Evolutionary conservation across 2,888 invertebrate species (phyloP).

Genomic region (Argyresthia goedartella): DNA sequence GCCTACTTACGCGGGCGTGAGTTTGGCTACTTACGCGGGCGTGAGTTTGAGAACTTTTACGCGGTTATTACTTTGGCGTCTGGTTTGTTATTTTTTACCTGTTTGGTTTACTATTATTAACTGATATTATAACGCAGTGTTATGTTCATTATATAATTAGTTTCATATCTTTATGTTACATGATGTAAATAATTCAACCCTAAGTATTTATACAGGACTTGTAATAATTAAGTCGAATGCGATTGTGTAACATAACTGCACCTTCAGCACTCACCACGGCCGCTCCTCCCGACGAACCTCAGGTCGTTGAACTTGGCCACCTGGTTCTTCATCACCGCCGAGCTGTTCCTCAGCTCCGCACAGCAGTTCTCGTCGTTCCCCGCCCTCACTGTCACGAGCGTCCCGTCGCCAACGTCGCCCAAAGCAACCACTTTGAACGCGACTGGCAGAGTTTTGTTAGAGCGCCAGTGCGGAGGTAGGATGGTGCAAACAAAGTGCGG

Average conservation of each 20-base stretch:
- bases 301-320: slow-evolving; percentile 99
- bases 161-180: no score
- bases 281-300: slow-evolving; percentile 97
- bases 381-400: slow-evolving; percentile 93
- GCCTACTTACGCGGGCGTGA: slow-evolving; percentile 13
- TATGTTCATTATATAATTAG: no score
- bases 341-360: slow-evolving; percentile 94
- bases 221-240: no score
- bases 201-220: no score
- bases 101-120: no score
- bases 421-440: slow-evolving; percentile 97
- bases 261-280: slow-evolving; percentile 89
- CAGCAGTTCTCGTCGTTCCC: slow-evolving; percentile 99
- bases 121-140: no score
- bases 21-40: background rate
- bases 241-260: slow-evolving; percentile 37
- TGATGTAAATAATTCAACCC: no score
- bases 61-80: background rate
- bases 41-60: background rate
- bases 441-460: slow-evolving; percentile 97
- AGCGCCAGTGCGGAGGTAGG: slow-evolving; percentile 96
- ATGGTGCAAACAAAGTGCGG: slow-evolving; percentile 97
- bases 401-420: slow-evolving; percentile 96
- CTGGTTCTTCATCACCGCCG: slow-evolving; percentile 97
- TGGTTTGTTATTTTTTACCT: background rate